Base-by-base conservation (phyloP, 2,797 vertebrate species). In the Simalia tracyae region DNA sequence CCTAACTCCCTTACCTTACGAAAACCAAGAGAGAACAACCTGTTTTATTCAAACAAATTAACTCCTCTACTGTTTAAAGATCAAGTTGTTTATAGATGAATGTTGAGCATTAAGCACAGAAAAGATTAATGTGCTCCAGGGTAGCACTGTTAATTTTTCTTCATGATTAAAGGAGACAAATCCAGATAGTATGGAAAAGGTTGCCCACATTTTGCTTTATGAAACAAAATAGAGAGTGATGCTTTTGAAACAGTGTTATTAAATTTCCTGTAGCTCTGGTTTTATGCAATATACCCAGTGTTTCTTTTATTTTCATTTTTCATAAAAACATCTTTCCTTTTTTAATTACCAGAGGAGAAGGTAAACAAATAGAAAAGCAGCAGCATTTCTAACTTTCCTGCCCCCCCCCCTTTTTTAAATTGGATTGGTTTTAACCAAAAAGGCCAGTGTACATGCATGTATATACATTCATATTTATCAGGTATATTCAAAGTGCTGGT, bases 11-110 rank as follows among this genome's bases (percentile, higher is more conserved):
- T 56, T 85, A 11, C 76, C 84, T 63, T 81, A 28, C n/a, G 9
- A 89, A 91, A 93, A 94, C 90, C 31, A 92, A 93, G 92, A 87
- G 19, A 81, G 57, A 59, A 76, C 64, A 24, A 17, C 11, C 46
- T 0, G 0, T 94, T 93, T 93, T 92, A 64, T 59, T 2, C 88
- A 56, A n/a, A 64, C 91, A 92, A 93, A 90, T 89, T 68, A 91
- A 92, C 72, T 93, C 76, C 64, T 92, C 91, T 93, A 60, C 91
- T 89, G n/a, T 93, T 96, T 94, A 66, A 95, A 94, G 90, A 91
- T 91, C 90, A 87, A 46, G 7, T 93, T 95, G 19, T 91, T 94
- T 84, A 61, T 92, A 14, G 57, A 93, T 11, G 19, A 61, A 28
- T 17, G 2, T 3, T 81, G 54, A 93, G 36, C n/a, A 84, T 64